Evolutionary conservation across 2,888 invertebrate species (phyloP).

Genomic region (Iselma pallidipennis): DNA sequence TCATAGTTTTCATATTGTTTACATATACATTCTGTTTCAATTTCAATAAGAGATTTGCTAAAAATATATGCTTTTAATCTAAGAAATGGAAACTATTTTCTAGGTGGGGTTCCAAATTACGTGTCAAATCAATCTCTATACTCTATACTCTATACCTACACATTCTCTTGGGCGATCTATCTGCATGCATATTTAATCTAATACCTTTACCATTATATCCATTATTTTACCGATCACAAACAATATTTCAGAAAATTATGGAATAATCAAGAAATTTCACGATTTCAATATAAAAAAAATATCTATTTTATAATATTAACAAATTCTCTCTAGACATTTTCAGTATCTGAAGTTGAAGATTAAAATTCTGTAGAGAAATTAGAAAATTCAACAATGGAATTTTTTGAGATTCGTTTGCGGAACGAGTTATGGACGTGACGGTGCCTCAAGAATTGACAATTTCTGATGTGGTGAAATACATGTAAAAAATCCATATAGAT

Average conservation of each 20-base stretch:
- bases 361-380: slow-evolving; percentile 7
- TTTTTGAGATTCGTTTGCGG: slow-evolving; percentile 4
- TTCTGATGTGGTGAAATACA: not conserved
- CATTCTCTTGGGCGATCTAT: not conserved
- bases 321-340: not conserved
- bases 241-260: not conserved
- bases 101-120: not conserved
- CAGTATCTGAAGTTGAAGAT: not conserved
- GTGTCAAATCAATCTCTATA: not conserved
- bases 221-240: not conserved
- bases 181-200: not conserved
- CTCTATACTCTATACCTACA: not conserved
- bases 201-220: too few relatives aligned
- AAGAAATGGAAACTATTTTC: not conserved
- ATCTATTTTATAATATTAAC: not conserved
- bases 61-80: not conserved
- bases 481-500: not conserved
- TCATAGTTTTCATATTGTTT: too few relatives aligned
- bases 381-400: slow-evolving; percentile 7
- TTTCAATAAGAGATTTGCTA: too few relatives aligned
- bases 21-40: too few relatives aligned
- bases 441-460: slow-evolving; percentile 1
- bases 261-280: not conserved
- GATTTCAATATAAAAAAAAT: not conserved
- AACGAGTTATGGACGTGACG: not conserved